These are phyloP conservation scores for Acrossocheilus fasciatus DNA, from an alignment of 2,797 vertebrate species.

Conservation along the genomic window DNA sequence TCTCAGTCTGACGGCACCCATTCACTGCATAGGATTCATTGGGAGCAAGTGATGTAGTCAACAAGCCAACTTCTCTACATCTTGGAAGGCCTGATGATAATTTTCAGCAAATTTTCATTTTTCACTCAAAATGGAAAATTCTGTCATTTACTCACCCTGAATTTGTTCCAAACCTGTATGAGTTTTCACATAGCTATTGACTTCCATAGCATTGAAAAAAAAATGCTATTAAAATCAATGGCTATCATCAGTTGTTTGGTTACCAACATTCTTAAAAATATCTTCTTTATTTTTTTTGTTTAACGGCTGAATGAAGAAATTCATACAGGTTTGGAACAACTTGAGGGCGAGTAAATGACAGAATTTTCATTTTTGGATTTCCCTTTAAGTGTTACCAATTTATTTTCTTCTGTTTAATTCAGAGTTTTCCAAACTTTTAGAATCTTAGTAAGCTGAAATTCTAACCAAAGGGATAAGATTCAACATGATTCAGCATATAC, in stretches of 20 bases:
- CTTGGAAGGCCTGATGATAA: background rate
- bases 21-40: background rate
- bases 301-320: too few species aligned
- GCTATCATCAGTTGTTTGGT: too few species aligned
- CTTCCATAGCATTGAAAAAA: too few species aligned
- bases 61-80: background rate
- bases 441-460: background rate
- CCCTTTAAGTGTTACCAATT: background rate
- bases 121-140: too few species aligned
- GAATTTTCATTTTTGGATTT: background rate
- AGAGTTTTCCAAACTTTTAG: background rate
- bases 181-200: too few species aligned
- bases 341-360: too few species aligned
- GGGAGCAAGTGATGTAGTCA: background rate
- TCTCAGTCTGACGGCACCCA: background rate
- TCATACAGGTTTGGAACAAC: too few species aligned
- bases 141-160: too few species aligned
- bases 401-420: background rate
- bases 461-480: background rate
- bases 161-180: too few species aligned
- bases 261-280: too few species aligned
- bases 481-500: background rate
- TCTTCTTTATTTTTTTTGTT: too few species aligned
- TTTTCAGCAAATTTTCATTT: background rate
- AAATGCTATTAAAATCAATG: too few species aligned